Base-by-base conservation (phyloP, 2,113 vertebrate species). In the Elanoides forficatus region DNA sequence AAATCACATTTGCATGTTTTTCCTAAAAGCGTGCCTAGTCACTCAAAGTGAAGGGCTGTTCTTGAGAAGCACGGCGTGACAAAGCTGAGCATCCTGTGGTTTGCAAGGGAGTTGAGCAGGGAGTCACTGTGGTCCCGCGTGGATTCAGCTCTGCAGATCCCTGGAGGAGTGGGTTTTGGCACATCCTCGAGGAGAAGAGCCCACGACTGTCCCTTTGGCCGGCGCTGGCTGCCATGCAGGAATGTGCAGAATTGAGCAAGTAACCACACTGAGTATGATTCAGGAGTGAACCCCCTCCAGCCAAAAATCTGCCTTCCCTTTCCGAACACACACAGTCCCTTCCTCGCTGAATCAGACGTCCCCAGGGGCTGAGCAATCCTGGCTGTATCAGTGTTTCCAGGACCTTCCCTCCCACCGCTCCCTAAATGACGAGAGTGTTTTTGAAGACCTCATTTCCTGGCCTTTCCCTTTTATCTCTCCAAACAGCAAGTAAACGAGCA, bases 1-100 rank as follows among this genome's bases (percentile, higher is more conserved):
- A 97, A 96, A 93, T 95, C 81, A 91, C 93, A 90, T 97, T 95
- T 97, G 96, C 95, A 93, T 94, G 84, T 96, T 93, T 97, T 95
- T 85, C 23, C 15, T 58, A 11, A 58, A 38, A 72, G 94, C n/a
- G 3, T 94, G 95, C 94, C 73, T 62, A 2, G 88, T 96, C 81
- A 72, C 84, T 95, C 58, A 9, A 7, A 89, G 80, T 23, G 86
- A 74, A 48, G 90, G 95, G 75, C 94, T 81, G 56, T 75, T 83
- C 81, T 75, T 8, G 81, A 45, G 92, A 7, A 73, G 88, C 15
- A 1, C 32, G 2, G 83, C 0, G 10, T 81, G 94, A 50, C 83
- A 38, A 50, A 86, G 62, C 93, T 68, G 60, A 81, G 71, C 65
- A 7, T 17, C 67, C 86, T 1, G 1, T 17, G 43, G 26, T 40